phyloP scores from a whole-genome alignment of 2,797 vertebrate genomes.

The Halcyon chelicuti region DNA sequence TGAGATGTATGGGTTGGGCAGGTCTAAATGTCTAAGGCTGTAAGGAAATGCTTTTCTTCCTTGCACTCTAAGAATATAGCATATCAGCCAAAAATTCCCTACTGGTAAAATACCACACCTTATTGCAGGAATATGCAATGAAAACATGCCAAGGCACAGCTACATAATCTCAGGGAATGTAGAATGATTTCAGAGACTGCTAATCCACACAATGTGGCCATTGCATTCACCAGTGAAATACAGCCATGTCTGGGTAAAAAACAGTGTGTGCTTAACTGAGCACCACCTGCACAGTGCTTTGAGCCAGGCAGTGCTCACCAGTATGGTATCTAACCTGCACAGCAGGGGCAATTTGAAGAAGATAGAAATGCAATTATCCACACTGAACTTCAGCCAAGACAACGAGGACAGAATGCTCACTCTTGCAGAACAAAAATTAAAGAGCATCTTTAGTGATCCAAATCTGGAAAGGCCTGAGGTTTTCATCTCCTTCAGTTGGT shows the following conservation, averaged over 20 bases:
- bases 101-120: neutral
- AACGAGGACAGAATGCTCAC: neutral
- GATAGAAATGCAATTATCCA: conserved; percentile 6
- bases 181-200: neutral
- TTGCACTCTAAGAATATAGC: neutral
- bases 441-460: neutral
- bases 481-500: neutral
- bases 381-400: neutral
- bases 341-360: neutral
- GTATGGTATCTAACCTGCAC: neutral
- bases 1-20: neutral
- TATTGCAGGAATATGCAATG: neutral
- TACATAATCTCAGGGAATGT: rapidly evolving
- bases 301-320: neutral
- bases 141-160: neutral
- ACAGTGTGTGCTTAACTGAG: neutral
- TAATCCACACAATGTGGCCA: neutral
- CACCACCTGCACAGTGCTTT: neutral
- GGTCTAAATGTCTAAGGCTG: neutral
- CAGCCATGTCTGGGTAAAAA: neutral
- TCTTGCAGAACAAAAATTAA: neutral
- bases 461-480: neutral
- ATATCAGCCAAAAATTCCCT: neutral
- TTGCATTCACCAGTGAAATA: neutral
- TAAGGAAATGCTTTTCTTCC: neutral